Evolutionary conservation across 2,888 invertebrate genomes (phyloP).

Genomic region (Diarsia mendica): DNA sequence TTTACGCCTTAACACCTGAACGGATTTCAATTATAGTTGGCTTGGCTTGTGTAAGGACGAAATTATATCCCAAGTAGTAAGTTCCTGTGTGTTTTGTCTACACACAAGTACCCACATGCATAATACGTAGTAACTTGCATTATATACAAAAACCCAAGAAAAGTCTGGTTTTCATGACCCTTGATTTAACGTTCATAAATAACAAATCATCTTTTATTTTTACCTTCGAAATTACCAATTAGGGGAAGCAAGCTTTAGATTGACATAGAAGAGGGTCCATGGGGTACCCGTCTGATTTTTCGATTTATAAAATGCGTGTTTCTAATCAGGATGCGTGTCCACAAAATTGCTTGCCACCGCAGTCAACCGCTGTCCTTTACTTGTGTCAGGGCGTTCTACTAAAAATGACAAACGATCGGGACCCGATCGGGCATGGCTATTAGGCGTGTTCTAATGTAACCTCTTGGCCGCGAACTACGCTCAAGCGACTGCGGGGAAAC

Average conservation of each 20-base stretch:
- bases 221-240: not conserved
- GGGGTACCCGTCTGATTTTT: constrained; percentile 3
- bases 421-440: constrained; percentile 6
- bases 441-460: constrained; percentile 16
- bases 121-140: not conserved
- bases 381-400: constrained; percentile 15
- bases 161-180: not conserved
- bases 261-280: constrained; percentile 27
- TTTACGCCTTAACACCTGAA: not conserved
- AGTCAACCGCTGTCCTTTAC: constrained; percentile 3
- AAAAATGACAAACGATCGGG: constrained; percentile 45
- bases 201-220: not conserved
- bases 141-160: not conserved
- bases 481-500: not conserved
- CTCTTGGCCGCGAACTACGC: not conserved
- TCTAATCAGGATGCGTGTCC: constrained; percentile 9
- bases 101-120: no score
- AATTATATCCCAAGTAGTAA: not conserved
- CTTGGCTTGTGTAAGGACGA: not conserved
- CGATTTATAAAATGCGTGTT: constrained; percentile 6
- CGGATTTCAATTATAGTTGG: not conserved
- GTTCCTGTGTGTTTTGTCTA: not conserved
- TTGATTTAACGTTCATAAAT: not conserved
- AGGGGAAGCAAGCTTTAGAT: not conserved
- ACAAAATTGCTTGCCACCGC: constrained; percentile 22